These are phyloP conservation scores for Urocynchramus pylzowi DNA, from an alignment of 2,113 vertebrate species.

Conservation along the genomic window DNA sequence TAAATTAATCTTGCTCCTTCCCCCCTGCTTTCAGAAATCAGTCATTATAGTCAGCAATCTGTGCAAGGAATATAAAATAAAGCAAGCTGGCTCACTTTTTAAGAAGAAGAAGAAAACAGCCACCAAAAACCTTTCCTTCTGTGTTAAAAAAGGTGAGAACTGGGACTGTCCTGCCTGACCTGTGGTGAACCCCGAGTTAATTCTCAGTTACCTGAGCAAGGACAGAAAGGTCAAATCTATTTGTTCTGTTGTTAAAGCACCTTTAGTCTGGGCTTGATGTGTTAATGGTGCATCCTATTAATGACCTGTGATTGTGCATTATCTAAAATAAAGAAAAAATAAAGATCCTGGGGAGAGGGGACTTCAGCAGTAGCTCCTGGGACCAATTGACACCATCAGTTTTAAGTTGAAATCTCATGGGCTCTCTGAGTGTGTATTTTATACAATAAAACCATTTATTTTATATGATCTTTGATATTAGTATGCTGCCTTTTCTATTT, in stretches of 20 bases:
- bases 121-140: slow-evolving; percentile 86
- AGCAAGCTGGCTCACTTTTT: slow-evolving; percentile 69
- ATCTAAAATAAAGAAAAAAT: background rate
- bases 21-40: slow-evolving; percentile 71
- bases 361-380: background rate
- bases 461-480: background rate
- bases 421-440: background rate
- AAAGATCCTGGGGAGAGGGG: background rate
- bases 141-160: slow-evolving; percentile 85
- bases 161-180: background rate
- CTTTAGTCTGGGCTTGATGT: background rate
- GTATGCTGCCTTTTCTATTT: background rate
- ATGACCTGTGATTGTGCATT: background rate
- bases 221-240: background rate
- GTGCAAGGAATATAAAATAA: slow-evolving; percentile 80
- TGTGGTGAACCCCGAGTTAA: background rate
- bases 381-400: background rate
- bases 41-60: slow-evolving; percentile 82
- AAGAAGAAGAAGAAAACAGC: slow-evolving; percentile 69
- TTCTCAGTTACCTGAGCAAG: background rate
- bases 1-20: background rate
- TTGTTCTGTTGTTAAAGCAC: background rate
- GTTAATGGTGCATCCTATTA: background rate
- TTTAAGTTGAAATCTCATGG: rapidly evolving
- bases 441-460: background rate